Evolutionary conservation across 2,113 vertebrate species (phyloP).

Genomic region (Poeciliopsis retropinna): DNA sequence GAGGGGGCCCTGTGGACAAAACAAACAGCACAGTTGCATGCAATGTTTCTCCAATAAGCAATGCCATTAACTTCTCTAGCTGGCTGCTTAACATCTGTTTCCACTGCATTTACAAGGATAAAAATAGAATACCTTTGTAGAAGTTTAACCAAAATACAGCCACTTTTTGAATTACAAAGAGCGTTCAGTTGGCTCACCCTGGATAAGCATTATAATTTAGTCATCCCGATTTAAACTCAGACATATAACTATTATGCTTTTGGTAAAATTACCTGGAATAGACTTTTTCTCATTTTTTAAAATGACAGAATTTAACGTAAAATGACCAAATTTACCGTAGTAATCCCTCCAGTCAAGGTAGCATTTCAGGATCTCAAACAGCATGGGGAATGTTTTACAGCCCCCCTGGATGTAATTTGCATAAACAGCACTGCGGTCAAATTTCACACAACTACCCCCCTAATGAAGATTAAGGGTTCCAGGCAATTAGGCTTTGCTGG

Average conservation of each 20-base stretch:
- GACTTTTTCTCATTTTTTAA: not conserved
- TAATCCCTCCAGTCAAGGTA: not conserved
- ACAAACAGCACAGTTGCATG: slow-evolving; percentile 3
- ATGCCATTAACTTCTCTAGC: not conserved
- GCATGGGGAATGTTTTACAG: not conserved
- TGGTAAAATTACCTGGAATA: not conserved
- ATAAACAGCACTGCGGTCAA: not conserved
- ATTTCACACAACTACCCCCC: not conserved
- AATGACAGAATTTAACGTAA: not conserved
- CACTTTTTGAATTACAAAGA: too few relatives aligned
- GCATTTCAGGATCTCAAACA: not conserved
- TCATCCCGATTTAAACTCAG: too few relatives aligned
- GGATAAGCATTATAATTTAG: too few relatives aligned
- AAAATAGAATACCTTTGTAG: too few relatives aligned
- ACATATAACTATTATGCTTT: too few relatives aligned
- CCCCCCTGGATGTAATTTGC: not conserved
- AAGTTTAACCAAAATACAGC: too few relatives aligned
- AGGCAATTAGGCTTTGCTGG: not conserved
- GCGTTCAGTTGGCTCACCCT: too few relatives aligned
- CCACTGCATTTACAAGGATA: not conserved
- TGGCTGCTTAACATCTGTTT: not conserved
- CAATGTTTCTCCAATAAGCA: not conserved
- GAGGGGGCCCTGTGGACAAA: slow-evolving; percentile 87
- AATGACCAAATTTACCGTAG: too few relatives aligned
- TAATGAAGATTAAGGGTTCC: not conserved